Percentiles rank a stretch among this genome's conserved stretches.
phyloP scores from a whole-genome alignment of 2,113 vertebrate genomes.

The Madoqua kirkii region DNA sequence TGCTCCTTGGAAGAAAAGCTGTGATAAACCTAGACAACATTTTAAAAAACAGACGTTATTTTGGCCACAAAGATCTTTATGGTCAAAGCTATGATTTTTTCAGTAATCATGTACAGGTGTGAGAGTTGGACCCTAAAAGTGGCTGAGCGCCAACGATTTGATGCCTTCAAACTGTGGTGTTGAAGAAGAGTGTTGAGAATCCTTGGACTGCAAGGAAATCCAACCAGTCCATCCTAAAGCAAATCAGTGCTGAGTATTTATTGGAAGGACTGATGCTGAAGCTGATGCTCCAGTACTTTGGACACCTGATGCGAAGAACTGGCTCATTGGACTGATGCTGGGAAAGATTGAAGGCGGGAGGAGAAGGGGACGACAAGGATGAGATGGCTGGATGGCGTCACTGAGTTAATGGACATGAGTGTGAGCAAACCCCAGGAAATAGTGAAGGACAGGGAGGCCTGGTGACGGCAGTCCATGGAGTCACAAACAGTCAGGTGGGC shows the following conservation, averaged over 20 bases:
- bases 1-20: neutral
- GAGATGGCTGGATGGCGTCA: neutral
- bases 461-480: neutral
- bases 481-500: neutral
- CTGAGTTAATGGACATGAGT: neutral
- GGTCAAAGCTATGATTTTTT: neutral
- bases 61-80: accelerated
- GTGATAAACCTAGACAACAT: neutral
- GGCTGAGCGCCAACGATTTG: neutral
- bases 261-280: neutral
- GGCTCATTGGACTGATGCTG: neutral
- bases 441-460: neutral
- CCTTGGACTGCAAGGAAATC: neutral
- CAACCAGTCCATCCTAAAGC: neutral
- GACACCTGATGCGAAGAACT: neutral
- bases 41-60: neutral
- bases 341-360: neutral
- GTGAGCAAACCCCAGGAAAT: neutral
- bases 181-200: neutral
- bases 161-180: neutral
- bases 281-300: neutral
- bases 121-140: neutral
- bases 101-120: neutral
- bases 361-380: neutral
- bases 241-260: neutral